Percentiles rank a stretch among this genome's conserved stretches.
These are phyloP conservation scores for Lymantria monacha DNA, from an alignment of 2,888 invertebrate genomes.

Conservation along the genomic window DNA sequence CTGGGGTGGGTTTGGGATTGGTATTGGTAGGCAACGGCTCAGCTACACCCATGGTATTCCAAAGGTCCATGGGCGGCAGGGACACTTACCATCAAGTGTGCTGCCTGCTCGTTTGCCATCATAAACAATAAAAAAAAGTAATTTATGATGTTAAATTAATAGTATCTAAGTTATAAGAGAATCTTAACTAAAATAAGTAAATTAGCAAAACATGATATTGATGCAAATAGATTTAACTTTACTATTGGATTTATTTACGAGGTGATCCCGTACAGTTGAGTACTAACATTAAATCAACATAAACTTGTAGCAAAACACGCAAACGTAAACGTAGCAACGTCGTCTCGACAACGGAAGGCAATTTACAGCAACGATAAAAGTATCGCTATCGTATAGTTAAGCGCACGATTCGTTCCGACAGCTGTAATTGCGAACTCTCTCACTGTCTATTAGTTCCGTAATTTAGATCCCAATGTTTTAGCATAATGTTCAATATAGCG, in stretches of 20 bases:
- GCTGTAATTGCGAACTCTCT: constrained; percentile 75
- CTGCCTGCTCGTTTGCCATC: no score
- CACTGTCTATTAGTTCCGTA: constrained; percentile 72
- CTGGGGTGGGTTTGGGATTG: no score
- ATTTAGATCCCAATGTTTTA: constrained; percentile 70
- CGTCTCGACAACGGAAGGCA: constrained; percentile 46
- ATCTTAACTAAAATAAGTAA: no score
- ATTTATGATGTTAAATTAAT: no score
- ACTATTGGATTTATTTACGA: not conserved
- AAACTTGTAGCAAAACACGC: not conserved
- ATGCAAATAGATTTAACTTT: not conserved
- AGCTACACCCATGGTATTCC: no score
- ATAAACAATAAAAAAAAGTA: no score
- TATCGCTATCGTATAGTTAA: constrained; percentile 73
- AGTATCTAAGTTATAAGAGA: no score
- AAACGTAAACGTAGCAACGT: constrained; percentile 14
- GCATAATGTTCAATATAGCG: constrained; percentile 23
- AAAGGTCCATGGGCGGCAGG: no score
- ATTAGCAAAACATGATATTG: not conserved
- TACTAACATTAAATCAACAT: not conserved
- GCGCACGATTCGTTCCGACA: constrained; percentile 76
- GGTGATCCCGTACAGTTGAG: not conserved
- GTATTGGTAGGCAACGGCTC: no score
- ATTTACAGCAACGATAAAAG: constrained; percentile 77
- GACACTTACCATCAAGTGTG: no score